These are phyloP conservation scores for Acrossocheilus fasciatus DNA, from an alignment of 2,797 vertebrate genomes.

Conservation along the genomic window DNA sequence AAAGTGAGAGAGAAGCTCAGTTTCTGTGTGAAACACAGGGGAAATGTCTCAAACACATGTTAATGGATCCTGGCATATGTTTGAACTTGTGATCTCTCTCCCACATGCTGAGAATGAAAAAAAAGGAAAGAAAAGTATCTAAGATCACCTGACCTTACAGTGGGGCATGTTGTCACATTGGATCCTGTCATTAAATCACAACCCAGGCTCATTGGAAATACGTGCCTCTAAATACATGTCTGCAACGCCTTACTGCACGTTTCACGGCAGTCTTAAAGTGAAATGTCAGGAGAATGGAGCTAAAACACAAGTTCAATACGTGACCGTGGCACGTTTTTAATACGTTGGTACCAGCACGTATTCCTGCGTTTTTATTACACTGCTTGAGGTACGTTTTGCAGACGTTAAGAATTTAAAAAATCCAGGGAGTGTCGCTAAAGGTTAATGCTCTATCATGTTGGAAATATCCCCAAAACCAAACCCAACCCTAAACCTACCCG, in stretches of 20 bases:
- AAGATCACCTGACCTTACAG: neutral
- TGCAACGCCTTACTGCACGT: too few relatives aligned
- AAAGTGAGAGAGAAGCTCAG: conserved; percentile 19
- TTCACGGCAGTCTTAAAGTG: too few relatives aligned
- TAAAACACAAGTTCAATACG: too few relatives aligned
- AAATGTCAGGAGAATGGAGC: too few relatives aligned
- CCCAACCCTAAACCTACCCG: too few relatives aligned
- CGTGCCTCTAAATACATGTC: neutral
- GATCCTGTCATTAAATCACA: neutral
- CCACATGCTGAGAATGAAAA: conserved; percentile 21
- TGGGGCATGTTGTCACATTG: neutral
- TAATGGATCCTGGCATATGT: conserved; percentile 54
- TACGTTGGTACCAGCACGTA: neutral
- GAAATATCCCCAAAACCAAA: too few relatives aligned
- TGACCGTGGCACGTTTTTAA: neutral
- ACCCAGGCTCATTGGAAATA: neutral
- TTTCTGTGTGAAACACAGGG: conserved; percentile 35
- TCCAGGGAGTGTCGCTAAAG: too few relatives aligned
- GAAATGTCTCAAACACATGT: conserved; percentile 42
- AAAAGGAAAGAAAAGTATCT: conserved; percentile 3
- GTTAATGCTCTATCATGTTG: too few relatives aligned
- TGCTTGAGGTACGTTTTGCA: neutral
- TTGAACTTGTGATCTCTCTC: conserved; percentile 56
- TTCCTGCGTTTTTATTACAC: neutral
- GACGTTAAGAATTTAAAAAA: too few relatives aligned